These are phyloP conservation scores for Monochamus alternatus DNA, from an alignment of 2,888 invertebrate species.

Conservation along the genomic window DNA sequence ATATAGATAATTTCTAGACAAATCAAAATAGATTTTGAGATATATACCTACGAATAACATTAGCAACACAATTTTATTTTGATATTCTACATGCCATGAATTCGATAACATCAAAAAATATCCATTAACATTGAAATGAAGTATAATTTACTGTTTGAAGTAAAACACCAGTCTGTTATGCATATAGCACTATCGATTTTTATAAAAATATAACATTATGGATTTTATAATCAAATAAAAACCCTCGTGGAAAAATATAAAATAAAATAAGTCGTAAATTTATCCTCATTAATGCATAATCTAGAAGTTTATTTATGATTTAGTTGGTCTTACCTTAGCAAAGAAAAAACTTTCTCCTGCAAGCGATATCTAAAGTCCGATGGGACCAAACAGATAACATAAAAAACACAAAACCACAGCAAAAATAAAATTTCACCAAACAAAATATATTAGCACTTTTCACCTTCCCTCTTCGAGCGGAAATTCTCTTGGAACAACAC, in stretches of 20 bases:
- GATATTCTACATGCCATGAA: too few species aligned
- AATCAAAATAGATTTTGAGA: too few species aligned
- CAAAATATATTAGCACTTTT: constrained; percentile 11
- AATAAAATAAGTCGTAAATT: too few species aligned
- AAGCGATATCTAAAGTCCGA: constrained; percentile 15
- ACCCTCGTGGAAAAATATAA: too few species aligned
- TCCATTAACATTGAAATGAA: background rate
- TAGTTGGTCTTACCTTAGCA: constrained; percentile 3
- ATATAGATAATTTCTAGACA: too few species aligned
- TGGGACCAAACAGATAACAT: constrained; percentile 11
- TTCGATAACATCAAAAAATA: background rate
- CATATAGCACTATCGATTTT: constrained; percentile 27
- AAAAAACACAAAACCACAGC: constrained; percentile 18
- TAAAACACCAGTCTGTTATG: constrained; percentile 12
- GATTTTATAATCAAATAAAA: constrained; percentile 17
- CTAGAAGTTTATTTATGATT: background rate
- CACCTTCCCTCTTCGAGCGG: constrained; percentile 7
- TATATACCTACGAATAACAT: too few species aligned
- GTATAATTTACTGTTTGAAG: background rate
- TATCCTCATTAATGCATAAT: background rate
- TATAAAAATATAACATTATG: constrained; percentile 33
- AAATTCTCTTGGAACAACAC: constrained; percentile 7
- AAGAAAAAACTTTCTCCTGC: background rate
- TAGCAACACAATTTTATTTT: too few species aligned
- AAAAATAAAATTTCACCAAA: constrained; percentile 12